Percentiles rank a stretch among this genome's conserved stretches.
Conservation (phyloP, 2,888 invertebrate species). For the Platycheirus rosarum region DNA sequence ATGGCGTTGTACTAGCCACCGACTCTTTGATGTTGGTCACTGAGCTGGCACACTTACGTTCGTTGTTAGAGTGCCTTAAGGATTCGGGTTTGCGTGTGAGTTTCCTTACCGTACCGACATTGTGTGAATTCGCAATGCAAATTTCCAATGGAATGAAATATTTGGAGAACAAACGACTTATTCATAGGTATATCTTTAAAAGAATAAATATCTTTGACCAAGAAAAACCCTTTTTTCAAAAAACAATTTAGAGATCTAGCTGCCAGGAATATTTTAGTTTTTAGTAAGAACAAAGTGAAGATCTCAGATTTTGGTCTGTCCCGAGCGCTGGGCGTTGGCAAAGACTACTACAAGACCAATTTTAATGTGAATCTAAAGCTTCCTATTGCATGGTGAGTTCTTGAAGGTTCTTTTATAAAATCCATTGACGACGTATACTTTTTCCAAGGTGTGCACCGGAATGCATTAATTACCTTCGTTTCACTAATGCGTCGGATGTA, state of each 20-base stretch:
- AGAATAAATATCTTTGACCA: conserved; percentile 10
- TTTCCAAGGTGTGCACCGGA: conserved; percentile 96
- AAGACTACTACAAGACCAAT: conserved; percentile 99
- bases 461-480: conserved; percentile 96
- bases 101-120: conserved; percentile 93
- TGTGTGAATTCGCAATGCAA: conserved; percentile 97
- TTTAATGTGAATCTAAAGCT: conserved; percentile 98
- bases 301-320: conserved; percentile 99
- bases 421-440: not conserved
- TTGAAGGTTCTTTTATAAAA: conserved; percentile 11
- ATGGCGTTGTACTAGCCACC: conserved; percentile 97
- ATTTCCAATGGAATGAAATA: conserved; percentile 99
- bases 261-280: conserved; percentile 98
- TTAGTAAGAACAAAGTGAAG: conserved; percentile 97
- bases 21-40: conserved; percentile 92
- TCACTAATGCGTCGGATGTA: conserved; percentile 98
- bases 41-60: conserved; percentile 96
- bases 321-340: conserved; percentile 96
- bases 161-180: conserved; percentile 96
- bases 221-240: no score
- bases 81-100: conserved; percentile 95
- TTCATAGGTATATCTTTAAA: conserved; percentile 88
- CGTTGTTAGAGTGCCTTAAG: conserved; percentile 96
- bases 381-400: conserved; percentile 96
- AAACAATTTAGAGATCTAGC: conserved; percentile 91